Evolutionary conservation across 2,113 vertebrate genomes (phyloP), one percentile per base, ranked within the genome.

Genomic region (Oceanites oceanicus): DNA sequence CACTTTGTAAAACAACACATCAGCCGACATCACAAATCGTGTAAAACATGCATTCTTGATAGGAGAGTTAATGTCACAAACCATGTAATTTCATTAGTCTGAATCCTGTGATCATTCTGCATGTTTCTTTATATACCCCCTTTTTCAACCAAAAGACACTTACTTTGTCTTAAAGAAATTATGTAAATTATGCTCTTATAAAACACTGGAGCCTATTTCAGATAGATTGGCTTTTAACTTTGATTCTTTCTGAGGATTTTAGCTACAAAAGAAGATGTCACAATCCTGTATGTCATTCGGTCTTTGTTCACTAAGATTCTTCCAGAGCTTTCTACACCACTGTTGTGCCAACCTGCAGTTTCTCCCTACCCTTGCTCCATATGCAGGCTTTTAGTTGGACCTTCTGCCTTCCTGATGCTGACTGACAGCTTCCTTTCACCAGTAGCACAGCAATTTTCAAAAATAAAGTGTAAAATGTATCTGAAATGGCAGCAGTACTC

Each of bases 101-200:
- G 55, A 92, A 86, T 86, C 20, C 32, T 89, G 13, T 86, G 40
- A 61, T 78, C 9, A 42, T 82, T 86, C 42, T 61, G 38, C 40
- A 29, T 40, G 6, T 67, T 62, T 88, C 32, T 70, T 77, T 59
- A 30, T 34, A 50, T 25, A 61, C 0, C 8, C 9, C 7, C 5
- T 77, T 68, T 90, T 73, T 50, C 4, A 1, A 67, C 6, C 20
- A 80, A 55, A 86, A 78, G 10, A 19, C 38, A 61, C 21, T 30
- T 53, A 62, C 13, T 79, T 65, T 53, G 15, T 13, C 20, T 52
- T n/a, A 65, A 72, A 84, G 38, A 83, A 91, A 71, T 67, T 0
- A 40, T 0, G 1, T 0, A 83, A 91, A 71, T 67, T 0, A 40
- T 0, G 1, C 0, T 1, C 17, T 90, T 66, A 63, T 65, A 40